These are phyloP conservation scores for Lutraria rhynchaena DNA, from an alignment of 1,140 invertebrate species.

Conservation along the genomic window DNA sequence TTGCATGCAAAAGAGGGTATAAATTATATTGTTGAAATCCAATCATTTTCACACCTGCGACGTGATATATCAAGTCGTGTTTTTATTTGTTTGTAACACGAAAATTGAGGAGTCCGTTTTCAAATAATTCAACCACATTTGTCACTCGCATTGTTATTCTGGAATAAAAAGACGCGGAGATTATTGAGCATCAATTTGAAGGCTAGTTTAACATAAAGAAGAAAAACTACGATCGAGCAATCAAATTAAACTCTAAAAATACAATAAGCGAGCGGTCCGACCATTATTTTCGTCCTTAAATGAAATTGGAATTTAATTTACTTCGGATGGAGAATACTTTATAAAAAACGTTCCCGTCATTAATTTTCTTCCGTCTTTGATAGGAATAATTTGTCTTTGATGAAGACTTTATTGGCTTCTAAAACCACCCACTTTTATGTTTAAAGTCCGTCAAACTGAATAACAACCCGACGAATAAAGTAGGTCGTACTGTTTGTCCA, in stretches of 20 bases:
- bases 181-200: constrained; percentile 22
- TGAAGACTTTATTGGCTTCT: constrained; percentile 41
- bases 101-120: constrained; percentile 48
- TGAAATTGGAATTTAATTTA: constrained; percentile 62
- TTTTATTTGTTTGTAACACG: constrained; percentile 44
- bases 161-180: constrained; percentile 25
- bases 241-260: constrained; percentile 17
- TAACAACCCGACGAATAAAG: constrained; percentile 42
- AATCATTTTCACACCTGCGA: constrained; percentile 27
- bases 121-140: constrained; percentile 46
- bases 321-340: constrained; percentile 28
- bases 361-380: constrained; percentile 38
- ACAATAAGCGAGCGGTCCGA: constrained; percentile 1
- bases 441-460: constrained; percentile 21
- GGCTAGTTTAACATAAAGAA: constrained; percentile 1
- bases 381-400: constrained; percentile 61
- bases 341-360: constrained; percentile 22
- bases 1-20: constrained; percentile 26
- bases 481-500: neutral
- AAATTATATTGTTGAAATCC: constrained; percentile 22
- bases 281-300: constrained; percentile 51
- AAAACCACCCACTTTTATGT: constrained; percentile 47
- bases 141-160: constrained; percentile 41
- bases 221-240: constrained; percentile 29
- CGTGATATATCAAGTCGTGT: constrained; percentile 36